Evolutionary conservation across 2,113 vertebrate genomes (phyloP).

Genomic region (Oncorhynchus tshawytscha): DNA sequence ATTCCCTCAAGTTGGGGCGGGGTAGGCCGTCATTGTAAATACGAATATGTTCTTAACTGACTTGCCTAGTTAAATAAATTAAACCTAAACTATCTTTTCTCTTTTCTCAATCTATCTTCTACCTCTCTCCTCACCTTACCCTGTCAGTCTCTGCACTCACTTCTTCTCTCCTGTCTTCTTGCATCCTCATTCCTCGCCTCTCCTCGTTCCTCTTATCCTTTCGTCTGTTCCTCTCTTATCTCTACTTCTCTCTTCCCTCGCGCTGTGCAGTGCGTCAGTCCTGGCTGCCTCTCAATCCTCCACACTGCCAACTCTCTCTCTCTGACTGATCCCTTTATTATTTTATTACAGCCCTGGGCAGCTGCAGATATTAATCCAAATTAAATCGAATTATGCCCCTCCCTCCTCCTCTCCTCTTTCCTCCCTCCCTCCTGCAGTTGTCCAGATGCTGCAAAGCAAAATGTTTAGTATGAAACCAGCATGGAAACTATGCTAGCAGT

Average conservation of each 20-base stretch:
- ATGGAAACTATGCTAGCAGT: constrained; percentile 1
- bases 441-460: constrained; percentile 22
- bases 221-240: constrained; percentile 1
- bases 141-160: not conserved
- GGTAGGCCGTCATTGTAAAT: too few species aligned
- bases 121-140: not conserved
- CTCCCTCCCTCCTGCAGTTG: not conserved
- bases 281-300: not conserved
- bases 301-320: constrained; percentile 10
- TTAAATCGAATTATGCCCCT: not conserved
- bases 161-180: not conserved
- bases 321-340: constrained; percentile 6
- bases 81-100: too few species aligned
- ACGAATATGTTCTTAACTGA: too few species aligned
- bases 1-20: not conserved
- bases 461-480: constrained; percentile 26
- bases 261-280: not conserved
- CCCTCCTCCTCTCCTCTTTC: not conserved
- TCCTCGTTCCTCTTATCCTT: not conserved
- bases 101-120: not conserved
- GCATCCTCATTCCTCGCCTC: too few species aligned
- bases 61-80: too few species aligned
- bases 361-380: constrained; percentile 21
- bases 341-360: constrained; percentile 13
- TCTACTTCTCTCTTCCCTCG: not conserved